phyloP scores from a whole-genome alignment of 2,113 vertebrate genomes.

The Piprites chloris region DNA sequence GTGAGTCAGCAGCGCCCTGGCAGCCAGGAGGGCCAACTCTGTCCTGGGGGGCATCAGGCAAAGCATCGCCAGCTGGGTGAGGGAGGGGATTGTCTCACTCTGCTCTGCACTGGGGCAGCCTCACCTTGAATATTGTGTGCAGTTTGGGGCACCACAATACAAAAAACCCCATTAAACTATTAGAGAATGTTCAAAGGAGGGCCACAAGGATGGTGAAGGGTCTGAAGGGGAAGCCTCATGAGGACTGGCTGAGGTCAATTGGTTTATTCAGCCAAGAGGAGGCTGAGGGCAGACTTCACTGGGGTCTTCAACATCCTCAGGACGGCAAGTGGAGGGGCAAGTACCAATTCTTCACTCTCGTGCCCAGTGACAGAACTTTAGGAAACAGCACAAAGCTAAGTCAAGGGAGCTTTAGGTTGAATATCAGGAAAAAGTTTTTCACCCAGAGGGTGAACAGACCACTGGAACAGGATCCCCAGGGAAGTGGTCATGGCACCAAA shows the following conservation, averaged over 20 bases:
- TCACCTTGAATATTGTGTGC: accelerated
- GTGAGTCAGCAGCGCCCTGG: background rate
- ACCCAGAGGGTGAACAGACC: background rate
- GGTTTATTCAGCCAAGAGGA: background rate
- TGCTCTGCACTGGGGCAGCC: accelerated
- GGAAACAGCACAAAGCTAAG: background rate
- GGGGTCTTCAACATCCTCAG: background rate
- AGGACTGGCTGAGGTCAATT: background rate
- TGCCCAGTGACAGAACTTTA: background rate
- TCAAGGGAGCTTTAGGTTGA: background rate
- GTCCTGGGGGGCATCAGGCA: background rate
- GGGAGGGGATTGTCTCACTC: background rate
- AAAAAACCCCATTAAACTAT: background rate
- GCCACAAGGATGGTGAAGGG: background rate
- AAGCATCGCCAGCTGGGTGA: accelerated
- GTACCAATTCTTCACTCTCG: accelerated
- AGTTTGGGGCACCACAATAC: background rate
- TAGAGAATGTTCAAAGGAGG: background rate
- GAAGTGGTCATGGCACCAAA: background rate
- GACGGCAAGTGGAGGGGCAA: background rate
- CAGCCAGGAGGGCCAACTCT: background rate
- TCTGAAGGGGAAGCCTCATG: accelerated
- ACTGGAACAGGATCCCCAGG: background rate
- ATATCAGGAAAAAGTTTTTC: background rate
- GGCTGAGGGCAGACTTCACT: background rate